These are phyloP conservation scores for Pyrgus malvae DNA, from an alignment of 2,888 invertebrate genomes.

Conservation along the genomic window DNA sequence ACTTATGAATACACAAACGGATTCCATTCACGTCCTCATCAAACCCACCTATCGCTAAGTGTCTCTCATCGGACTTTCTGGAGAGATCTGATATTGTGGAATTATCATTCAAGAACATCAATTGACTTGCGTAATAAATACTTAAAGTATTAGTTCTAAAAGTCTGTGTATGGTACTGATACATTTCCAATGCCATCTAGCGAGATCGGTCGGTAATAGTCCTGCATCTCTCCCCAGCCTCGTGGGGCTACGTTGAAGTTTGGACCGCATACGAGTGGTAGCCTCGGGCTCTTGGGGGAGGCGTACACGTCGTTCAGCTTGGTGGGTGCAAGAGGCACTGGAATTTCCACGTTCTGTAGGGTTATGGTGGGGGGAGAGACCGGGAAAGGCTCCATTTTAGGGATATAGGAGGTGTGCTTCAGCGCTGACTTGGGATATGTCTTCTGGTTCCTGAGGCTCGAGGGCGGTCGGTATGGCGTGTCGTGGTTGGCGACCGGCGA, in stretches of 20 bases:
- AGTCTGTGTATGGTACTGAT: constrained; percentile 72
- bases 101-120: not conserved
- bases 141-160: constrained; percentile 50
- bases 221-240: constrained; percentile 88
- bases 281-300: constrained; percentile 65
- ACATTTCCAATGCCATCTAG: constrained; percentile 81
- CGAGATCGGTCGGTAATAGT: constrained; percentile 87
- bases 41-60: too few relatives aligned
- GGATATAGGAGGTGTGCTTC: constrained; percentile 61
- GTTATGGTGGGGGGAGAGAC: constrained; percentile 61
- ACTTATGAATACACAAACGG: too few relatives aligned
- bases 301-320: constrained; percentile 75
- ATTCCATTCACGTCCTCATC: too few relatives aligned
- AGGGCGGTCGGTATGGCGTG: constrained; percentile 77
- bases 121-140: not conserved
- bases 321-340: constrained; percentile 68
- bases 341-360: constrained; percentile 58
- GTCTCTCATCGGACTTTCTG: too few relatives aligned
- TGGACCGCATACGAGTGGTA: constrained; percentile 70
- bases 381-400: constrained; percentile 77
- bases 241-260: constrained; percentile 93
- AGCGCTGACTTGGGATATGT: constrained; percentile 73
- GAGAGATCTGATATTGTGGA: constrained; percentile 3
- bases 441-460: constrained; percentile 70
- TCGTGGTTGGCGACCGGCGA: constrained; percentile 73